phyloP scores from a whole-genome alignment of 2,797 vertebrate genomes.

The Gadopsis marmoratus region DNA sequence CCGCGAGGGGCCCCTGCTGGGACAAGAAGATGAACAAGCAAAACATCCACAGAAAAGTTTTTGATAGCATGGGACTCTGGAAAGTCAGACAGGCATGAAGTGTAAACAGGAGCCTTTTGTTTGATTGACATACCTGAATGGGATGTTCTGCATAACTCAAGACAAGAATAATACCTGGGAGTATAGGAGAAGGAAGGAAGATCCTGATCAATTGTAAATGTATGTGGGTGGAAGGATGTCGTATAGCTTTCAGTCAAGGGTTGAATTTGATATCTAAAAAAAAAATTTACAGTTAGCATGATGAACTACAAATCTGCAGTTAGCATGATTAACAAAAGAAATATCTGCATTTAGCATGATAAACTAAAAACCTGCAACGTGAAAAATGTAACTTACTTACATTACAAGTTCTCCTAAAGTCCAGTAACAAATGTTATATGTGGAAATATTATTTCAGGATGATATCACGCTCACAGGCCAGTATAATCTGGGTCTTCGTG shows the following conservation, averaged over 20 bases:
- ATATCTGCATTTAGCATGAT: too few species aligned
- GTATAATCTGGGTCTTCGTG: neutral
- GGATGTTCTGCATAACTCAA: neutral
- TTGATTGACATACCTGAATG: neutral
- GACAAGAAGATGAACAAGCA: conserved; percentile 23
- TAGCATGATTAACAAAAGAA: too few species aligned
- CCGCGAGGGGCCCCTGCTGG: conserved; percentile 29
- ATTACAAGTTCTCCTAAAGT: neutral
- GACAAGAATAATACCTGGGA: conserved; percentile 1
- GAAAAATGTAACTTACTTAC: neutral
- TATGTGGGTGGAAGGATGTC: neutral
- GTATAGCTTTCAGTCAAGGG: conserved; percentile 2
- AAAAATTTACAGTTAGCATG: neutral
- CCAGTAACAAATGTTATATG: neutral
- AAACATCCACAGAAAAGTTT: neutral
- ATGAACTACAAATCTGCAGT: too few species aligned
- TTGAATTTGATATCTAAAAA: neutral
- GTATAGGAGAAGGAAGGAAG: neutral
- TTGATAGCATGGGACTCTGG: neutral
- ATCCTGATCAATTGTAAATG: neutral
- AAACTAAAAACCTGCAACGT: neutral
- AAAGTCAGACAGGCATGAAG: neutral
- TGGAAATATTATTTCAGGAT: neutral
- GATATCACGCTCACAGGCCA: neutral
- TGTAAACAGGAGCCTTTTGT: neutral